Conservation (phyloP, 2,888 invertebrate genomes). For the Schizaphis graminum region DNA sequence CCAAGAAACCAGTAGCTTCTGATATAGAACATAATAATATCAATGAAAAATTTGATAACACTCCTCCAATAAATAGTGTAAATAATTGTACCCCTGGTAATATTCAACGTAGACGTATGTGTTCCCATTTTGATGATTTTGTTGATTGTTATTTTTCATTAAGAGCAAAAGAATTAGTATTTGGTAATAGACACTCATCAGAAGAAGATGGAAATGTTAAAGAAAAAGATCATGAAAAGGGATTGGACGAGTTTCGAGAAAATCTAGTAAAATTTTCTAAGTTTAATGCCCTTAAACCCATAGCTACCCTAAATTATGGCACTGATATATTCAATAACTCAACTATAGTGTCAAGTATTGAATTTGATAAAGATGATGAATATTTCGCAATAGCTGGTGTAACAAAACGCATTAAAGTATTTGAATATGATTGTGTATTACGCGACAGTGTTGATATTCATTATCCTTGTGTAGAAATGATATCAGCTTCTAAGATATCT, state of each 20-base stretch:
- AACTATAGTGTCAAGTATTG: slow-evolving; percentile 91
- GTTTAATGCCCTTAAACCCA: slow-evolving; percentile 82
- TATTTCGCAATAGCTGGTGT: slow-evolving; percentile 96
- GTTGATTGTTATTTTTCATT: slow-evolving; percentile 88
- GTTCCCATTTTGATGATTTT: slow-evolving; percentile 89
- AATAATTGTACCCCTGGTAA: slow-evolving; percentile 49
- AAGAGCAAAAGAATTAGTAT: slow-evolving; percentile 81
- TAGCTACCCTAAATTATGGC: slow-evolving; percentile 91
- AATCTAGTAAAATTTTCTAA: slow-evolving; percentile 89
- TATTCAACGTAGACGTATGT: slow-evolving; percentile 58
- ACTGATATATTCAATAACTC: slow-evolving; percentile 90
- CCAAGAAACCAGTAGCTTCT: slow-evolving; percentile 50
- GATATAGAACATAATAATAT: slow-evolving; percentile 63
- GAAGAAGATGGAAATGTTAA: slow-evolving; percentile 66
- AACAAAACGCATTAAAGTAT: slow-evolving; percentile 93
- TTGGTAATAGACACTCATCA: slow-evolving; percentile 71
- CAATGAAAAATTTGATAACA: slow-evolving; percentile 35
- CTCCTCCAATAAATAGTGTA: background rate
- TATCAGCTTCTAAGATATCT: slow-evolving; percentile 92
- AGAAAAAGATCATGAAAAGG: slow-evolving; percentile 70
- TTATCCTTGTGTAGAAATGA: slow-evolving; percentile 92
- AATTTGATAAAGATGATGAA: slow-evolving; percentile 96
- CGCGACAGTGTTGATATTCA: slow-evolving; percentile 90
- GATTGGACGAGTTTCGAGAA: slow-evolving; percentile 84
- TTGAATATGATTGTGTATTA: slow-evolving; percentile 88